Percentiles rank a stretch among this genome's conserved stretches.
Evolutionary conservation across 2,797 vertebrate genomes (phyloP).

Genomic region (Valencia hispanica): DNA sequence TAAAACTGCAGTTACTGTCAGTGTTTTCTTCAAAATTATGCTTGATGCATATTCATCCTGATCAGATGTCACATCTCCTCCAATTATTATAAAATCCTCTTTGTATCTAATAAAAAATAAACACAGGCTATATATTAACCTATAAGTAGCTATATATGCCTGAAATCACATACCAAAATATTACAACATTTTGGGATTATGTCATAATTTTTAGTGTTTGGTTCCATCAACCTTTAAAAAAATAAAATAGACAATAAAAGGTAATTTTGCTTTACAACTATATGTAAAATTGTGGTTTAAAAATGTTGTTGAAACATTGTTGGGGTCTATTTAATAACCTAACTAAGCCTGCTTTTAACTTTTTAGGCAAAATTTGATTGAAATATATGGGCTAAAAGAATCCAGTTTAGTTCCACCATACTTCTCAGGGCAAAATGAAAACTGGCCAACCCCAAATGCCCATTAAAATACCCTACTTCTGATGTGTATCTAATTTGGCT

Average conservation of each 20-base stretch:
- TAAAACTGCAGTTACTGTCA: constrained; percentile 24
- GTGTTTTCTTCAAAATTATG: constrained; percentile 17
- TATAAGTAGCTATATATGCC: not conserved
- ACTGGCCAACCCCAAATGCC: not conserved
- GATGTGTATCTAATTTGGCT: no score
- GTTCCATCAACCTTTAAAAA: not conserved
- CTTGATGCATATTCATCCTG: constrained; percentile 15
- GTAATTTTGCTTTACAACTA: no score
- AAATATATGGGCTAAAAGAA: no score
- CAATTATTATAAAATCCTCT: not conserved
- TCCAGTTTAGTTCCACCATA: no score
- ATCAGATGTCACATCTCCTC: not conserved
- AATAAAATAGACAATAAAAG: no score
- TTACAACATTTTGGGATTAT: no score
- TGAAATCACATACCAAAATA: not conserved
- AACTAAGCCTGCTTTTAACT: no score
- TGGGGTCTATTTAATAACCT: not conserved
- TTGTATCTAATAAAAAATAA: not conserved
- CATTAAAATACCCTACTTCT: no score
- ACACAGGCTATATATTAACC: not conserved
- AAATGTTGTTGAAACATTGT: not conserved
- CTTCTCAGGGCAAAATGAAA: no score
- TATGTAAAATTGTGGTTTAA: no score
- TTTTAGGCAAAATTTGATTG: no score
- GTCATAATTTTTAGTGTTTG: not conserved